Base-by-base conservation (phyloP, 2,113 vertebrate species). In the Leptobrachium leishanense region DNA sequence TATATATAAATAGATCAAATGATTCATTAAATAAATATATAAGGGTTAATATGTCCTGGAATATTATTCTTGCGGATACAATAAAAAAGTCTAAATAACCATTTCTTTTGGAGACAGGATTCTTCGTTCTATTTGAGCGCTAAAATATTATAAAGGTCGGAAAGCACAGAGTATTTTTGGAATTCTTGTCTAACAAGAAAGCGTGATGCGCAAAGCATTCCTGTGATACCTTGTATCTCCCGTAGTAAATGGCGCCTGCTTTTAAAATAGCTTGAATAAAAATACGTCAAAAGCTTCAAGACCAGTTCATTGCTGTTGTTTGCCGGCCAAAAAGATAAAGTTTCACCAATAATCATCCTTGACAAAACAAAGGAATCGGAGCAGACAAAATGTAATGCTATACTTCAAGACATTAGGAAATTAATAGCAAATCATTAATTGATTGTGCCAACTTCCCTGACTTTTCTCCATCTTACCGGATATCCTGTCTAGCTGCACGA, bases 401-500 rank as follows among this genome's bases (percentile, higher is more conserved):
- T 76, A 83, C 72, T 89, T 86, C 74, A 83, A 86, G 85, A 74
- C 57, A 77, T 79, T 20, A 69, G 76, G 8, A 86, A 86, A 85
- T 72, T 88, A 84, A 89, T 82, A 81, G 86, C 87, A 87, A 87
- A 89, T 91, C 88, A 88, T 86, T 85, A 89, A 84, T 77, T 85
- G 90, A 89, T 89, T 88, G 86, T 82, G 80, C 84, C 2, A 70
- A 83, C 82, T 86, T 86, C 87, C 88, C 90, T 91, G 89, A 90
- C 89, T 90, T 85, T 88, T 89, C 13, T 0, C 90, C 87, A 89
- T 90, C 90, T 90, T 86, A 85, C 90, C 92, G 93, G 93, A 94
- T 91, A 90, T 93, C 93, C 93, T 8, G 92, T 93, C 92, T 93
- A 85, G 90, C 86, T 89, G 90, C 87, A 90, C 83, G 89, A 91